phyloP scores from a whole-genome alignment of 2,888 invertebrate species.

The Sinelater perroti region DNA sequence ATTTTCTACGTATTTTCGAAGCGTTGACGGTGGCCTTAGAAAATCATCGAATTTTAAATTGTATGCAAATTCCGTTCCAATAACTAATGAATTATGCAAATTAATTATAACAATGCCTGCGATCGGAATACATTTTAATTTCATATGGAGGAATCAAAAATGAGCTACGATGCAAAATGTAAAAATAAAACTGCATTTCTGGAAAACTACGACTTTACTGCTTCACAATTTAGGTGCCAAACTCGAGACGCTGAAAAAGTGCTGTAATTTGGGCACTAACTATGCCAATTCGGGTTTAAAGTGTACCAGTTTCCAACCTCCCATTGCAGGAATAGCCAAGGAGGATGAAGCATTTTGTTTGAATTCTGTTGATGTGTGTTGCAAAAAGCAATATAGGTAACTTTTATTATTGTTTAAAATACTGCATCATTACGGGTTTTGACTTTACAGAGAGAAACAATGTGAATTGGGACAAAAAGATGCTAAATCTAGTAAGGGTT shows the following conservation, averaged over 20 bases:
- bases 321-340: conserved; percentile 65
- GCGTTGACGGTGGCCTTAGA: conserved; percentile 43
- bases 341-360: conserved; percentile 69
- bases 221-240: conserved; percentile 52
- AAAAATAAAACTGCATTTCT: conserved; percentile 18
- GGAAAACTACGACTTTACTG: neutral
- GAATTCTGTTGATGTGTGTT: conserved; percentile 72
- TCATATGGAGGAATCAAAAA: conserved; percentile 21
- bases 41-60: conserved; percentile 48
- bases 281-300: conserved; percentile 53
- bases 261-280: conserved; percentile 56
- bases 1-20: conserved; percentile 32
- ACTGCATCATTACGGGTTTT: neutral
- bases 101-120: conserved; percentile 29
- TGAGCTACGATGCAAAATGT: conserved; percentile 13
- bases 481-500: conserved; percentile 61
- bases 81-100: conserved; percentile 41
- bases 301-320: conserved; percentile 53
- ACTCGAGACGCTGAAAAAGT: conserved; percentile 52
- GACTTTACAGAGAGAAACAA: conserved; percentile 60
- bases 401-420: neutral
- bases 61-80: conserved; percentile 43
- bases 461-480: conserved; percentile 64
- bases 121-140: conserved; percentile 22
- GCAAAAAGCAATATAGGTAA: conserved; percentile 64